A percentile compares a stretch with the other conserved stretches of the same genome.
These are phyloP conservation scores for Amblyjoppa proteus DNA, from an alignment of 2,888 invertebrate genomes.

Conservation along the genomic window DNA sequence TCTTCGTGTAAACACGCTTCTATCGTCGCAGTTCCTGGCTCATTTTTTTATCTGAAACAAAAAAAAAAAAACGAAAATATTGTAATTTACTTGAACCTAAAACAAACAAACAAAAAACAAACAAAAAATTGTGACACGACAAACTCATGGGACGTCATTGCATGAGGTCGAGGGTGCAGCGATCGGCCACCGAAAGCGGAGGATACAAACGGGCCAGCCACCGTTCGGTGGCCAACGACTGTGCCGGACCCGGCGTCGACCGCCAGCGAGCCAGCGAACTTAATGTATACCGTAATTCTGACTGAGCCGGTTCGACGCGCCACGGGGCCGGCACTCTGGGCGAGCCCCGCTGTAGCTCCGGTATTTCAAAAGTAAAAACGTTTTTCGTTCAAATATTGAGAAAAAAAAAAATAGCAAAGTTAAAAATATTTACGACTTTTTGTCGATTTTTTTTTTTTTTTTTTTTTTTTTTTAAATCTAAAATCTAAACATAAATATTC, in stretches of 20 bases:
- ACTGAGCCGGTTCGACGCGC: constrained; percentile 74
- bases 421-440: neutral
- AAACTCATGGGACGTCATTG: neutral
- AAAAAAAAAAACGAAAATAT: too few relatives aligned
- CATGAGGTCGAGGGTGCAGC: neutral
- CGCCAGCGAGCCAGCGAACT: constrained; percentile 23
- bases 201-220: neutral
- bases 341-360: constrained; percentile 54
- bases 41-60: too few relatives aligned
- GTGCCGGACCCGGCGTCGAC: neutral
- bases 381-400: neutral
- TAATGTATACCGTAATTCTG: constrained; percentile 64
- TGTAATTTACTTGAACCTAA: too few relatives aligned
- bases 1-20: too few relatives aligned
- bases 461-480: neutral
- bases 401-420: neutral
- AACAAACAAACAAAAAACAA: too few relatives aligned
- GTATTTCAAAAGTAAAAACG: neutral
- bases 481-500: neutral
- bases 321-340: constrained; percentile 72
- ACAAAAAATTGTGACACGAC: neutral
- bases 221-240: neutral
- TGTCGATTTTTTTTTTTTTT: neutral
- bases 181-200: neutral
- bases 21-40: too few relatives aligned